Conservation (phyloP, 2,888 invertebrate genomes). For the Rhamphomyia laevipes region DNA sequence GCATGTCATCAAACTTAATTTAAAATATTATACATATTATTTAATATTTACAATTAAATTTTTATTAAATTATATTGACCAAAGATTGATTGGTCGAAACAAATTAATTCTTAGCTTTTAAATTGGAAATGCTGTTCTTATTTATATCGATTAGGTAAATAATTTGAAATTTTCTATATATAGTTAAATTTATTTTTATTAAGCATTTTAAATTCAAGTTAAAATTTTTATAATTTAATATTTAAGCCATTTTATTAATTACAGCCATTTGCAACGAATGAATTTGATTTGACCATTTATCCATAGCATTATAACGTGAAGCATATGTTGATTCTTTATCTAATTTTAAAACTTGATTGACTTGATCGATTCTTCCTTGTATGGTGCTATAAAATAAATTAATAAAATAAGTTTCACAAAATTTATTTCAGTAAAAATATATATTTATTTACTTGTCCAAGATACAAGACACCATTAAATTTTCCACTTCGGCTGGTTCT, state of each 20-base stretch:
- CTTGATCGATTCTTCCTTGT: constrained; percentile 82
- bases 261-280: constrained; percentile 78
- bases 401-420: background rate
- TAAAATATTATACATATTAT: too few relatives aligned
- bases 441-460: constrained; percentile 74
- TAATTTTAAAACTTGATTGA: constrained; percentile 85
- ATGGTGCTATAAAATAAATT: constrained; percentile 51
- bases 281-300: constrained; percentile 92
- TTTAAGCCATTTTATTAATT: constrained; percentile 83
- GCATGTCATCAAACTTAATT: too few relatives aligned
- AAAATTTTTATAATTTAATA: background rate
- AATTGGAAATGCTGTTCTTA: too few relatives aligned
- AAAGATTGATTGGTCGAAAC: too few relatives aligned
- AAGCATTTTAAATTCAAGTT: background rate
- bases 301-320: constrained; percentile 81
- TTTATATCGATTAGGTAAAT: too few relatives aligned
- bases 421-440: background rate
- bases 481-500: constrained; percentile 90
- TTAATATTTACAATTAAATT: too few relatives aligned
- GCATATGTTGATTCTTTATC: constrained; percentile 69
- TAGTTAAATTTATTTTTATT: too few relatives aligned
- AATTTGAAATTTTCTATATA: too few relatives aligned
- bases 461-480: constrained; percentile 92
- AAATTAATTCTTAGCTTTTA: too few relatives aligned
- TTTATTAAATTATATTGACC: too few relatives aligned